Evolutionary conservation across 2,113 vertebrate genomes (phyloP), one percentile per base, ranked within the genome.

Genomic region (Entelurus aequoreus): DNA sequence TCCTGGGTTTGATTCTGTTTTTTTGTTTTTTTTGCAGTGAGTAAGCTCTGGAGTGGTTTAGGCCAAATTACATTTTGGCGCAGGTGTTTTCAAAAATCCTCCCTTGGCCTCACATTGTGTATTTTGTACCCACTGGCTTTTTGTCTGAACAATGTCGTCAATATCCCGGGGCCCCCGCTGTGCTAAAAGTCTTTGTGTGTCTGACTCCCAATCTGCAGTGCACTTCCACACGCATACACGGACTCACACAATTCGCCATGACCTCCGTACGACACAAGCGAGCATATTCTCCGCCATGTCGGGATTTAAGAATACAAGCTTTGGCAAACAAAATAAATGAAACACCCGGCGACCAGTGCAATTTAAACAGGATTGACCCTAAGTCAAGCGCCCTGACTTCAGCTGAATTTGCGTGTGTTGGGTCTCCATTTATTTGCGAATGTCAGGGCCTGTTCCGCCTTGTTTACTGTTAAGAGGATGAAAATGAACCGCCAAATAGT

Each of bases 391-490:
- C 71, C 62, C 60, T 72, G 70, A 47, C 68, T 60, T 19, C 66
- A 14, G 62, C 72, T 76, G 73, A 79, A 78, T 86, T 67, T 78
- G 82, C 68, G 76, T 77, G 71, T 38, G 52, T 75, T 80, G 74
- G 78, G 55, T 75, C 76, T 85, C 65, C 69, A 87, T 84, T 83
- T 83, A 85, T 86, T 85, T 76, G 74, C 66, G 58, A 71, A 72
- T 84, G 82, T 84, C 86, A 80, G 81, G 76, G 82, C 83, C 80
- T 88, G 87, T 89, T 89, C 79, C 65, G 78, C 87, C 85, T 88
- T 88, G 88, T 87, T 88, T 88, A 80, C 86, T 74, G 80, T 83
- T 86, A 85, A 86, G 88, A 87, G 86, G 82, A 85, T 88, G 83
- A 88, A 88, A 88, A 89, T 82, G 82, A 81, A 84, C 82, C 78